phyloP scores from a whole-genome alignment of 2,113 vertebrate species.

The Montifringilla adamsi region DNA sequence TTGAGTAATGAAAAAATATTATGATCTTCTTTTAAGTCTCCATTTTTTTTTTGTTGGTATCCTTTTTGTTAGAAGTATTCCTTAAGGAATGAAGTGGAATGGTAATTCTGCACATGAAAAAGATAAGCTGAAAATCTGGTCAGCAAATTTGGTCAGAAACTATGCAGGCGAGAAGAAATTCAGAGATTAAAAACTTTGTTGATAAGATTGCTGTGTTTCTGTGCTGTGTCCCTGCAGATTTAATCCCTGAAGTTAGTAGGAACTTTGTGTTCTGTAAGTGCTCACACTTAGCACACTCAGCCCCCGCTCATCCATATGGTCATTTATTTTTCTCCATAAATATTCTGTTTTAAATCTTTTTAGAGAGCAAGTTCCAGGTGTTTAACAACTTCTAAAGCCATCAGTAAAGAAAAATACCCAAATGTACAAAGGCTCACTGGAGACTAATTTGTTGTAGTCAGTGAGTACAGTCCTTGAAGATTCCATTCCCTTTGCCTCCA shows the following conservation, averaged over 20 bases:
- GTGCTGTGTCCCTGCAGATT: not conserved
- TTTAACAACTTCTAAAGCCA: not conserved
- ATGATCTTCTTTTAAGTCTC: not conserved
- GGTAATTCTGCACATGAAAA: not conserved
- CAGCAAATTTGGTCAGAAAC: not conserved
- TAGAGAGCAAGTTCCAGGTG: not conserved
- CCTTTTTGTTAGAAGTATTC: not conserved
- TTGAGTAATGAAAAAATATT: not conserved
- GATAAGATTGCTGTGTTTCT: not conserved
- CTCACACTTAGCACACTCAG: not conserved
- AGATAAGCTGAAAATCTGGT: not conserved
- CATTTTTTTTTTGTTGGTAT: not conserved
- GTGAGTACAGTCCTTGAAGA: not conserved
- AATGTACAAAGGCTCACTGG: not conserved
- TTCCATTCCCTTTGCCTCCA: not conserved
- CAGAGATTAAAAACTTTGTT: not conserved
- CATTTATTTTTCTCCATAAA: not conserved
- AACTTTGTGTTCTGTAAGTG: not conserved
- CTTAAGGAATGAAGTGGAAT: not conserved
- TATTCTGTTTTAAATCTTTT: not conserved
- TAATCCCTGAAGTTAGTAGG: not conserved
- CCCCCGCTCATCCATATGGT: not conserved
- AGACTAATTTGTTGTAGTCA: not conserved
- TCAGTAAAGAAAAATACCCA: not conserved
- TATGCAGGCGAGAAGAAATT: not conserved